These are phyloP conservation scores for Tretioscincus oriximinensis DNA, from an alignment of 2,113 vertebrate species.

Conservation along the genomic window DNA sequence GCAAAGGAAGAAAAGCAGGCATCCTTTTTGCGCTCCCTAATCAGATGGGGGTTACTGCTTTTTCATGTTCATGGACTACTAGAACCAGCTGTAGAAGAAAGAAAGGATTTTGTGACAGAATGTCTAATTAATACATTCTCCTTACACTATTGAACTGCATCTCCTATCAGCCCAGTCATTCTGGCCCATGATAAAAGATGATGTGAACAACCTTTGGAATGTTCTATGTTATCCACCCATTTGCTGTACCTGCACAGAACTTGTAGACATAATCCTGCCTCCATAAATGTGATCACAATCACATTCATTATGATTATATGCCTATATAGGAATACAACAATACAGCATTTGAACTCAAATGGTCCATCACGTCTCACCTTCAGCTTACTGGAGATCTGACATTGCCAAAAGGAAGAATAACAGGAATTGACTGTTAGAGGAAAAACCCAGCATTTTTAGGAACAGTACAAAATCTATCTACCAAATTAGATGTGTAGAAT, in stretches of 20 bases:
- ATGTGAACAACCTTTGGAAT: no score
- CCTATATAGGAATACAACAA: neutral
- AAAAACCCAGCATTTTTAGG: neutral
- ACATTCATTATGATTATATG: neutral
- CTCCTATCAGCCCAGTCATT: no score
- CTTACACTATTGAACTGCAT: no score
- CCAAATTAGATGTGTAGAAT: neutral
- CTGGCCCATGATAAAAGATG: no score
- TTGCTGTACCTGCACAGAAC: no score
- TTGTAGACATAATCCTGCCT: neutral
- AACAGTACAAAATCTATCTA: neutral
- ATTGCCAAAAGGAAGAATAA: neutral
- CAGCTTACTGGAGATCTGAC: neutral
- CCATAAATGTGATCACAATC: neutral
- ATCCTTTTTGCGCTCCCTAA: no score
- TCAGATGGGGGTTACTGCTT: no score
- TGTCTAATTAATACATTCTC: no score
- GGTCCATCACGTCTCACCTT: neutral
- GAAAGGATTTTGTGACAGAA: no score
- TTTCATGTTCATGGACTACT: no score
- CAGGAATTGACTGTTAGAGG: neutral
- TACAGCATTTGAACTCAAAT: neutral
- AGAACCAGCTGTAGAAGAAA: no score
- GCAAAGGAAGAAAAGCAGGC: neutral
- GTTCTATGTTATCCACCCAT: neutral